Conservation (phyloP, 2,113 vertebrate species). For the Gopherus flavomarginatus region DNA sequence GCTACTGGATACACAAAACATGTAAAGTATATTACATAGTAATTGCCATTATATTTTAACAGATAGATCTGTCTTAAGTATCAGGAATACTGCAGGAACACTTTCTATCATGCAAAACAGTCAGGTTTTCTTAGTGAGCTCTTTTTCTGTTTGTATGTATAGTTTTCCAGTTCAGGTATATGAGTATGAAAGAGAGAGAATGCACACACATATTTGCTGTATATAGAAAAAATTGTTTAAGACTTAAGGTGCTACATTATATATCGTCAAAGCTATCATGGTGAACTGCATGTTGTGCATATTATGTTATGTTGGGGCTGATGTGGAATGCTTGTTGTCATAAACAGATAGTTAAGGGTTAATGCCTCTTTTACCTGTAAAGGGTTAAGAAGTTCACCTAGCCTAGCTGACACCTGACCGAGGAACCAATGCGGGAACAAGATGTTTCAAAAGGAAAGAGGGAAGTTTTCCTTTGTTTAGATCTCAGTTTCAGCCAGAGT, state of each 20-base stretch:
- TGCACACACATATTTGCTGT: not conserved
- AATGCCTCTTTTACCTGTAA: too few relatives aligned
- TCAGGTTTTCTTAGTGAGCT: not conserved
- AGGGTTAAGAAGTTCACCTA: too few relatives aligned
- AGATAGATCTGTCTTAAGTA: not conserved
- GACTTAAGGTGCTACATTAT: not conserved
- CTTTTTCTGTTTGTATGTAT: not conserved
- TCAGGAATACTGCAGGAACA: not conserved
- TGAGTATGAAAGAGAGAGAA: not conserved
- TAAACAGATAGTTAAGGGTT: too few relatives aligned
- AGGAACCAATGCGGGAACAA: too few relatives aligned
- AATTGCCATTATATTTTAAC: not conserved
- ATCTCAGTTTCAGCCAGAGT: too few relatives aligned
- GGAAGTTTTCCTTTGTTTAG: too few relatives aligned
- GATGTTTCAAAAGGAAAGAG: too few relatives aligned
- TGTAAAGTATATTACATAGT: not conserved
- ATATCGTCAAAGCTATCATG: not conserved
- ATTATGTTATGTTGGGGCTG: not conserved
- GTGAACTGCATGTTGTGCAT: not conserved
- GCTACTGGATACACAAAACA: not conserved
- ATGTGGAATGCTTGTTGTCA: not conserved
- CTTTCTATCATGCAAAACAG: not conserved
- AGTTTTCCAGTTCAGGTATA: not conserved
- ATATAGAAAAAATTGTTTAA: not conserved
- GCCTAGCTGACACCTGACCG: too few relatives aligned